Evolutionary conservation across 1,140 invertebrate species (phyloP).

Genomic region (Arctopsyche grandis): DNA sequence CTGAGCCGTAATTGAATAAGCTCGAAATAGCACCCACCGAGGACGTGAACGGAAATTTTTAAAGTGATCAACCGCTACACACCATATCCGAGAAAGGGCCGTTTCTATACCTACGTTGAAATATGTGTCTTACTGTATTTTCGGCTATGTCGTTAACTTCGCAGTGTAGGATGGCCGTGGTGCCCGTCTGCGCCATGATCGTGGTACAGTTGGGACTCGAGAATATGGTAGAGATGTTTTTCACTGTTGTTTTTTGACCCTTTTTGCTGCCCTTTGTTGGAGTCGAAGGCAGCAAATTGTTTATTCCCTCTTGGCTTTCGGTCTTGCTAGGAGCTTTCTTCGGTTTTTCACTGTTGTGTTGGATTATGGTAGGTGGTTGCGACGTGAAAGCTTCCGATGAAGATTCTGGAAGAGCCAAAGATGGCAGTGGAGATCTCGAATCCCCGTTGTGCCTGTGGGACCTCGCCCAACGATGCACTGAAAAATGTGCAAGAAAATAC

Average conservation of each 20-base stretch:
- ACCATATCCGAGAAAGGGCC: too few relatives aligned
- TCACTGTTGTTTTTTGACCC: slow-evolving; percentile 34
- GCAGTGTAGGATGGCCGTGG: slow-evolving; percentile 70
- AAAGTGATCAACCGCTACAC: background rate
- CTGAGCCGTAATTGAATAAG: slow-evolving; percentile 34
- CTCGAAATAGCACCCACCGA: slow-evolving; percentile 16
- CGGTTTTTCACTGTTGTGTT: slow-evolving; percentile 40
- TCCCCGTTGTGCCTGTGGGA: slow-evolving; percentile 49
- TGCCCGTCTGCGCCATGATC: slow-evolving; percentile 70
- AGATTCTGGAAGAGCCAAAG: slow-evolving; percentile 47
- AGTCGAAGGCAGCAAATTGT: slow-evolving; percentile 43
- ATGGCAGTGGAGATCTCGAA: slow-evolving; percentile 36
- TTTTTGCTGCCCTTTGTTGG: slow-evolving; percentile 40
- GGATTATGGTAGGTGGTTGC: slow-evolving; percentile 25
- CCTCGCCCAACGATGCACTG: slow-evolving; percentile 52
- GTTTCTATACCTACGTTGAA: background rate
- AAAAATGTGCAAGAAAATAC: slow-evolving; percentile 38
- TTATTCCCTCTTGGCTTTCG: slow-evolving; percentile 44
- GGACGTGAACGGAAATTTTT: slow-evolving; percentile 13
- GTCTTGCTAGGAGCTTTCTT: slow-evolving; percentile 41
- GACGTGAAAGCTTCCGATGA: slow-evolving; percentile 37
- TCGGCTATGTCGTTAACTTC: slow-evolving; percentile 72
- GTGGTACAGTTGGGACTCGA: slow-evolving; percentile 71
- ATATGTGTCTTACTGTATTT: slow-evolving; percentile 64
- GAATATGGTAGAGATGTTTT: slow-evolving; percentile 62